Evolutionary conservation across 2,797 vertebrate genomes (phyloP).

Genomic region (Mormyrus proboscirostris): DNA sequence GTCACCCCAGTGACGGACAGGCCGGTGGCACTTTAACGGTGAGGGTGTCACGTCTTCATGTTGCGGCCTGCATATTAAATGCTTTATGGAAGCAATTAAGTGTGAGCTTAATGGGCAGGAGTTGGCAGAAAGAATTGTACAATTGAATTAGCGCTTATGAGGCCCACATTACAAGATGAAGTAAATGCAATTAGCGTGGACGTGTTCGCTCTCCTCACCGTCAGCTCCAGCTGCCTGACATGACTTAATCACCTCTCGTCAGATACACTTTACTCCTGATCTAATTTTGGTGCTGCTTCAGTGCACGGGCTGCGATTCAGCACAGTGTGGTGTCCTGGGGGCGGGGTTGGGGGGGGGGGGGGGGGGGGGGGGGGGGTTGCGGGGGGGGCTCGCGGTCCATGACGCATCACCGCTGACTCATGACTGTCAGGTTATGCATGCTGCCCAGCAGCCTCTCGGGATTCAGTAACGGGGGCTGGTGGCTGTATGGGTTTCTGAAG

Average conservation of each 20-base stretch:
- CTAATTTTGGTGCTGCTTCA: slow-evolving; percentile 43
- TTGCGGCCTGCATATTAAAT: slow-evolving; percentile 95
- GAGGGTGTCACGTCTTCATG: slow-evolving; percentile 59
- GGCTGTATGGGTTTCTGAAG: not conserved
- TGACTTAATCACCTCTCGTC: slow-evolving; percentile 91
- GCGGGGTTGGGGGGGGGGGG: not conserved
- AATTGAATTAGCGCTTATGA: slow-evolving; percentile 98
- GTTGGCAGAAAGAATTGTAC: slow-evolving; percentile 85
- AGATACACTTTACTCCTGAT: slow-evolving; percentile 73
- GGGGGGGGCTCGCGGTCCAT: slow-evolving; percentile 6
- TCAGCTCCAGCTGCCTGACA: slow-evolving; percentile 72
- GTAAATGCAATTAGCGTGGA: slow-evolving; percentile 89
- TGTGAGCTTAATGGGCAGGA: slow-evolving; percentile 87
- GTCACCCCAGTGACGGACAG: slow-evolving; percentile 69
- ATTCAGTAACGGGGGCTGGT: slow-evolving; percentile 18
- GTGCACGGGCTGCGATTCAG: slow-evolving; percentile 42
- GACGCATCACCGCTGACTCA: slow-evolving; percentile 51
- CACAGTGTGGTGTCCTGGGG: not conserved
- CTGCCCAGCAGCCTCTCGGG: slow-evolving; percentile 18
- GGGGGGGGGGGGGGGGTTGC: too few relatives aligned
- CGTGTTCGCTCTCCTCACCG: slow-evolving; percentile 60
- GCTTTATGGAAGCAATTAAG: slow-evolving; percentile 98
- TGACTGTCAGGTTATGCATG: slow-evolving; percentile 31
- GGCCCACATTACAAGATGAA: slow-evolving; percentile 87
- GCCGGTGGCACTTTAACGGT: slow-evolving; percentile 81